Evolutionary conservation across 2,797 vertebrate genomes (phyloP), one percentile per base, ranked within the genome.

Genomic region (Dromococcyx pavoninus): DNA sequence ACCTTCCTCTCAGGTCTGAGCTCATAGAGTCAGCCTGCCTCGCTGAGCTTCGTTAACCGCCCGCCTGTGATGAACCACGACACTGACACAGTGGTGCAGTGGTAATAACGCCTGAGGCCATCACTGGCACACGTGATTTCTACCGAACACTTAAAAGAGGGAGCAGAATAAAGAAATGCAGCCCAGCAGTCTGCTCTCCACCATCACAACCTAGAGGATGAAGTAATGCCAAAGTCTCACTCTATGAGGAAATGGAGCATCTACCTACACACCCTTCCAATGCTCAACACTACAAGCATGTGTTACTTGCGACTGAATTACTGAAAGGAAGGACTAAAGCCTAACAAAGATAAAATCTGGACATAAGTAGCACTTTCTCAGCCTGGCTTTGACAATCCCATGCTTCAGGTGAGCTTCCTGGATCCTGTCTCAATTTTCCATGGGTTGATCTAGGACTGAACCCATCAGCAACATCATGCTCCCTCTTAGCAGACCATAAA

Each of bases 21-120:
- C 37, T 56, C 3, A 4, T 41, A 35, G 30, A 56, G n/a, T 19
- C 57, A 60, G 35, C 3, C 61, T 62, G 65, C 54, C 46, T 35
- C 0, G 0, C 66, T 30, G 82, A 88, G 54, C 70, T 80, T 78
- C 0, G 1, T 75, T 77, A 93, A 70, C 33, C 2, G 7, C 28
- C 9, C 56, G 37, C 8, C 69, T 35, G 24, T 8, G 57, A 83
- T 15, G 44, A 76, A 77, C 67, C 1, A 10, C 0, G 1, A 83
- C 50, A 21, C 21, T 18, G 61, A 69, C 5, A 84, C 7, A 39
- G 67, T 70, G 89, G 62, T 3, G 14, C 13, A 53, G 56, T 9
- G 53, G 48, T 73, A 77, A 9, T 22, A 62, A 65, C 0, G 2
- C 39, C 51, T 62, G 57, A 93, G 50, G 65, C 8, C 32, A 30